A percentile compares a stretch with the other conserved stretches of the same genome.
phyloP scores from a whole-genome alignment of 2,113 vertebrate species.

The Agelaius tricolor region DNA sequence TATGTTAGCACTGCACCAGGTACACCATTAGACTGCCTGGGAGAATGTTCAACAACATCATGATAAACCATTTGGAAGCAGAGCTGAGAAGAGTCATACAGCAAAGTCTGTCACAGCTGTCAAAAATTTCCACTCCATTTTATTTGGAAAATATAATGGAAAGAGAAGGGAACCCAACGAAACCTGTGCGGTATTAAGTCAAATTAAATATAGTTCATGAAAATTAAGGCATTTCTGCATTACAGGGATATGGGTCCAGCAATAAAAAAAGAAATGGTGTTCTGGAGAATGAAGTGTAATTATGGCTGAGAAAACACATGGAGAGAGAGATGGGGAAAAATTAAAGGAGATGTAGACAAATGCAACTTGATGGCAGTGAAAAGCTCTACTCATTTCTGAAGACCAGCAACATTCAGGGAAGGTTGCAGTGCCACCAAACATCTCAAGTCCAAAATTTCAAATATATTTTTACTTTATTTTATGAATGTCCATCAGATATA shows the following conservation, averaged over 20 bases:
- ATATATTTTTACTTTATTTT: conserved; percentile 60
- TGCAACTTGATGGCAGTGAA: not conserved
- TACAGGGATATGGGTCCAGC: conserved; percentile 5
- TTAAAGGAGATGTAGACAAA: not conserved
- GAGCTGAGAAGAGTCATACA: not conserved
- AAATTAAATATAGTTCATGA: conserved; percentile 57
- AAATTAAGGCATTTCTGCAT: conserved; percentile 69
- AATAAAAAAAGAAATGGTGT: conserved; percentile 15
- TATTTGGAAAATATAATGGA: conserved; percentile 36
- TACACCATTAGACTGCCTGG: not conserved
- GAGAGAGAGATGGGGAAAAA: not conserved
- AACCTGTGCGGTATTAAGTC: not conserved
- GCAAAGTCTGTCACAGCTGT: conserved; percentile 40
- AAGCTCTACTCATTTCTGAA: not conserved
- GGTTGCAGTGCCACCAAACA: not conserved
- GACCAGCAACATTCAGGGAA: not conserved
- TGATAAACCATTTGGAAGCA: conserved; percentile 38
- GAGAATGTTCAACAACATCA: not conserved
- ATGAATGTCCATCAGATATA: conserved; percentile 59
- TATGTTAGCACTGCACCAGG: not conserved
- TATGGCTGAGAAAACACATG: conserved; percentile 18
- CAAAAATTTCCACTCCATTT: conserved; percentile 26
- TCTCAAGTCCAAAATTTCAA: conserved; percentile 34
- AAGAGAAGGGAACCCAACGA: conserved; percentile 31
- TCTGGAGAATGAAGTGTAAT: conserved; percentile 24